Evolutionary conservation across 1,140 invertebrate species (phyloP), one percentile per base, ranked within the genome.

Genomic region (Drosophila santomea): DNA sequence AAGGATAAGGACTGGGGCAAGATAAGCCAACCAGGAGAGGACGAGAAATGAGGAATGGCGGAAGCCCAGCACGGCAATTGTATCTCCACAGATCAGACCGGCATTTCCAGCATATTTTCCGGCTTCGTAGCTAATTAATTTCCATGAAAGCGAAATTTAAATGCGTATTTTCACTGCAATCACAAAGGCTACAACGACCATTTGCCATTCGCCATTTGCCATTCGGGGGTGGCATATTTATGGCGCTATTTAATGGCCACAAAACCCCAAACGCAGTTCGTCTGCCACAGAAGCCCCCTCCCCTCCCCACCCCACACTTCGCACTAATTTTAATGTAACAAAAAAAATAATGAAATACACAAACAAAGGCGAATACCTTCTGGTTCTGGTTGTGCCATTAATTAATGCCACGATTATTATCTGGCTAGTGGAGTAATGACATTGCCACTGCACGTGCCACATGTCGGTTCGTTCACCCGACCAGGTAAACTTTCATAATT

Each of bases 361-460:
- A 62, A 39, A 68, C 63, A 72, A 76, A 48, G 56, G 32, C 35
- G 50, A 39, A 77, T 77, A 73, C 76, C 56, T 81, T 77, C 38
- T 72, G 60, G 51, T 81, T 77, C 38, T 72, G 60, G 51, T 75
- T 75, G 66, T 78, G 61, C 52, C 74, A 88, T 86, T 88, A 86
- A 85, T 86, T 78, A 86, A 88, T 88, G 68, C 61, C 68, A 52
- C 57, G 78, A 74, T 78, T 82, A 86, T 86, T 78, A 86, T 86
- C 74, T 78, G 56, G 61, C 32, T 58, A 32, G 63, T 44, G 55
- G 57, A 80, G 38, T 59, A 78, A 73, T 56, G 54, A 69, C 57
- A 45, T 14, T 17, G 43, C 17, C 41, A 55, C 56, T 55, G 64
- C 64, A 48, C 63, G 63, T 71, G 64, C 63, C 43, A 56, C 50